phyloP scores from a whole-genome alignment of 2,888 invertebrate species.

The Lamellibrachia satsuma region DNA sequence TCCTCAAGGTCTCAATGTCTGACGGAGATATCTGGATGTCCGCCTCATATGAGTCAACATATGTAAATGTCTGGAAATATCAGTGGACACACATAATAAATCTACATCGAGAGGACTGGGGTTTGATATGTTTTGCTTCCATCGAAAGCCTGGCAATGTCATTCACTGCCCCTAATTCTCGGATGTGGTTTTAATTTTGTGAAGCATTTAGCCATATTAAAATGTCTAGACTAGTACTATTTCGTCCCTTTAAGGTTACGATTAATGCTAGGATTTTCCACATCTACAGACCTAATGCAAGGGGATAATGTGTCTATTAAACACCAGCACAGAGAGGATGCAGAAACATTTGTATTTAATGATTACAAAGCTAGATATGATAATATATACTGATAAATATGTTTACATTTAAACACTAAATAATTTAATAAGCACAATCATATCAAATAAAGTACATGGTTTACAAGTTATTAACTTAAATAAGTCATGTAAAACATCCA shows the following conservation, averaged over 20 bases:
- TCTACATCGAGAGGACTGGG: background rate
- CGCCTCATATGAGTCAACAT: background rate
- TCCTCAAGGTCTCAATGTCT: conserved; percentile 17
- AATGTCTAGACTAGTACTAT: background rate
- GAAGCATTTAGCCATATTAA: background rate
- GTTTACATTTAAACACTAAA: too few species aligned
- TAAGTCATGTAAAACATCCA: background rate
- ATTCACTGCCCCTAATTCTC: background rate
- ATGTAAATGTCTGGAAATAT: background rate
- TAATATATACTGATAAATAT: too few species aligned
- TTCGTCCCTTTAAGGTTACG: background rate
- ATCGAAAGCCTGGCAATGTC: background rate
- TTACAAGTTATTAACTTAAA: too few species aligned
- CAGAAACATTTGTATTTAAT: too few species aligned
- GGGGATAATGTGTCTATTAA: too few species aligned
- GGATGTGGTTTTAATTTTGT: background rate
- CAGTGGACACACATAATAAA: background rate
- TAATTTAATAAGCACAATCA: too few species aligned
- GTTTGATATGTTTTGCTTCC: background rate
- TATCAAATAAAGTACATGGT: too few species aligned
- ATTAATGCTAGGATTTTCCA: background rate
- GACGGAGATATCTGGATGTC: background rate
- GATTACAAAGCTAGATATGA: too few species aligned
- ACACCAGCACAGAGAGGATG: too few species aligned
- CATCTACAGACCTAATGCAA: too few species aligned